Evolutionary conservation across 2,113 vertebrate species (phyloP), one percentile per base, ranked within the genome.

Genomic region (Sinocyclocheilus grahami): DNA sequence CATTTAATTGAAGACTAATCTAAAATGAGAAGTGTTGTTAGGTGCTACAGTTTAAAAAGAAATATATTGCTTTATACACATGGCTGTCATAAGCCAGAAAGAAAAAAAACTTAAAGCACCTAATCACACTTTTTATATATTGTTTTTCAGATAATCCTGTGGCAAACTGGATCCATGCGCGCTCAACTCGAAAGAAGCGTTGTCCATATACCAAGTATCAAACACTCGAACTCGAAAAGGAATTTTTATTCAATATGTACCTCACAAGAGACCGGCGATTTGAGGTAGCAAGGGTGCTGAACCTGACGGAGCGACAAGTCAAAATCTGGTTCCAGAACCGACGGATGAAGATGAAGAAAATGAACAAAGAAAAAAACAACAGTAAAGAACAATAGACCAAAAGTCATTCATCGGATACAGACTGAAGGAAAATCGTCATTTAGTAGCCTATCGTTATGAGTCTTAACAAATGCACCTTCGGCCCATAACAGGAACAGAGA

Each of bases 271-370:
- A 99, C 96, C 97, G 97, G 82, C 96, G 98, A 82, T 98, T 98
- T 87, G 98, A 99, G 94, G 97, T 99, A 87, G 98, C 98, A 87
- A 93, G 98, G 91, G 97, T 98, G 88, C 96, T 99, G 87, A 99
- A 97, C 93, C 96, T 99, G 91, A 99, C 97, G 86, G 98, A 99
- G 93, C 95, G 98, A 92, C 98, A 99, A 94, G 98, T 99, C 94
- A 99, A 99, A 96, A 99, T 99, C 93, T 99, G 98, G 98, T 99
- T 99, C 95, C 97, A 99, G 92, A 99, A 99, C 94, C 96, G 98
- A 93, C 94, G 98, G 88, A 99, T 99, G 98, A 99, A 99, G 96
- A 98, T 99, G 97, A 99, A 99, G 97, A 99, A 99, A 95, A 97
- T 98, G 97, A 99, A 99, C 94, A 98, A 98, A 94, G 97, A 99